Evolutionary conservation across 2,888 invertebrate genomes (phyloP), one percentile per base, ranked within the genome.

Genomic region (Alcis repandata): DNA sequence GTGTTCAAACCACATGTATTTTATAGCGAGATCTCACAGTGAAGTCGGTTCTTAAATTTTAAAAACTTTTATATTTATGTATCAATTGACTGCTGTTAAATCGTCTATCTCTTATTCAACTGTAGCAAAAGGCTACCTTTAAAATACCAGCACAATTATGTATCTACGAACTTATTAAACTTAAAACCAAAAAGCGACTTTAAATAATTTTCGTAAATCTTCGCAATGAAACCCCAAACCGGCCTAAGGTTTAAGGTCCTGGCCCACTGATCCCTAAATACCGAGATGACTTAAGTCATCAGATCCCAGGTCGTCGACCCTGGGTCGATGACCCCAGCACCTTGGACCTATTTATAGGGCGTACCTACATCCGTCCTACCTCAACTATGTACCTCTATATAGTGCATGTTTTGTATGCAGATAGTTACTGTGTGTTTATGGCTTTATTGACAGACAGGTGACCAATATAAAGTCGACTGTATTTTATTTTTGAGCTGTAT

Each of bases 311-410:
- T 67, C 69, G 59, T 69, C 71, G 77, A 79, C 76, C 72, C 19
- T 8, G 20, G 73, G 71, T 67, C 67, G 52, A 69, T 71, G 77
- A 79, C 74, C 56, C 20, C 41, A 13, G 67, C 69, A 71, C 68
- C 72, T 69, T 77, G 71, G 69, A 49, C 67, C 71, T 76, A 74
- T 75, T 74, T 76, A 77, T 77, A 78, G 75, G 48, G 68, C 75
- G 70, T 73, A 68, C 66, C 41, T 56, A 67, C 78, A 79, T 85
- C 87, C 84, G 86, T 78, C 86, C 87, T 88, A 85, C 88, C 87
- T 84, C 87, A 88, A 88, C 81, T 73, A 71, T 72, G 72, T 76
- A 75, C 82, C 75, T 77, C 74, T 83, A 76, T 77, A 75, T 74
- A 73, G 71, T 73, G 73, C 67, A 68, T 58, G 22, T 46, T 45